Conservation (phyloP, 2,113 vertebrate genomes). For the Amphiprion ocellaris region DNA sequence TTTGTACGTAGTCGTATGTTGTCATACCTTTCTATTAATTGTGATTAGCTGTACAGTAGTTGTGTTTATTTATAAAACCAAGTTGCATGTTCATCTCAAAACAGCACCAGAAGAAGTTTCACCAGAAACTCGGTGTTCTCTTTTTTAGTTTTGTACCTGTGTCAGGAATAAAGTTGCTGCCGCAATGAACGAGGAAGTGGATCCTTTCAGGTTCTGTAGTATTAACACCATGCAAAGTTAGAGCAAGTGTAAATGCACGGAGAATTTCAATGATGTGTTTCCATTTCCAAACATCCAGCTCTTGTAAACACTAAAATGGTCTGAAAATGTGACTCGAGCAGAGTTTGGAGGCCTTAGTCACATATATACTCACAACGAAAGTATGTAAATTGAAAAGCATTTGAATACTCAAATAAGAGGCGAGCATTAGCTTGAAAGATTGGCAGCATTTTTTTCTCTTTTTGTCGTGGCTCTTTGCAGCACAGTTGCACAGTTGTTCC, state of each 20-base stretch:
- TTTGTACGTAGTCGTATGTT: neutral
- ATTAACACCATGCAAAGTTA: neutral
- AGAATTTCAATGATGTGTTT: neutral
- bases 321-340: too few relatives aligned
- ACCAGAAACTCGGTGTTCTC: neutral
- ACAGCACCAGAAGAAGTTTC: too few relatives aligned
- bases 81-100: neutral
- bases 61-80: neutral
- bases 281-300: neutral
- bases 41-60: neutral
- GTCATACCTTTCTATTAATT: neutral
- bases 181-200: neutral
- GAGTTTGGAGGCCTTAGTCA: too few relatives aligned
- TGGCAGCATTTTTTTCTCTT: neutral
- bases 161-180: neutral
- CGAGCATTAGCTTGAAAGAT: neutral
- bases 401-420: conserved; percentile 21
- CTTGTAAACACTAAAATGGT: too few relatives aligned
- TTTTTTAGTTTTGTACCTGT: neutral
- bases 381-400: neutral
- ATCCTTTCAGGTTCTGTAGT: neutral
- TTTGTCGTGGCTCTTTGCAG: neutral
- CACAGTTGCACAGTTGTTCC: neutral
- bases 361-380: too few relatives aligned
- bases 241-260: too few relatives aligned